A percentile compares a stretch with the other conserved stretches of the same genome.
phyloP scores from a whole-genome alignment of 2,113 vertebrate genomes.

The Hylia prasina region DNA sequence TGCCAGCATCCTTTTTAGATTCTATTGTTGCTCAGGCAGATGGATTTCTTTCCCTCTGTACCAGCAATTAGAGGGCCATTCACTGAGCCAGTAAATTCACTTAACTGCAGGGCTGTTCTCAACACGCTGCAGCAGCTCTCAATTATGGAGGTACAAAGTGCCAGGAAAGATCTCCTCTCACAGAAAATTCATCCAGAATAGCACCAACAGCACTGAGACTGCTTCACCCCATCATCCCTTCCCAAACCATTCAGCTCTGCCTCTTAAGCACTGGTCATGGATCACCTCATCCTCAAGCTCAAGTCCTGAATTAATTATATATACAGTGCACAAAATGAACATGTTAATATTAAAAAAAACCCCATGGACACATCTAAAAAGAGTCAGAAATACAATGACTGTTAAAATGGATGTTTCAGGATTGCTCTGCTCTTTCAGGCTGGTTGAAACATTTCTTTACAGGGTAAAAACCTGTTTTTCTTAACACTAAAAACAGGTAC shows the following conservation, averaged over 20 bases:
- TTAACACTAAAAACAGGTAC: background rate
- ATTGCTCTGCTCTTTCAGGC: fast-evolving
- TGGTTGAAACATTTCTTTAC: background rate
- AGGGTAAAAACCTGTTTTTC: background rate
- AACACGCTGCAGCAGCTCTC: fast-evolving
- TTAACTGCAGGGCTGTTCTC: background rate
- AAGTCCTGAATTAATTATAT: background rate
- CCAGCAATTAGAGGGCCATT: background rate
- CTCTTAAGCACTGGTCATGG: fast-evolving
- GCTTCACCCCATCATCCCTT: fast-evolving
- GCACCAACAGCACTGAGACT: fast-evolving
- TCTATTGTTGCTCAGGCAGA: fast-evolving
- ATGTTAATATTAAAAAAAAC: background rate
- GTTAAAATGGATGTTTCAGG: background rate
- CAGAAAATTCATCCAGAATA: background rate
- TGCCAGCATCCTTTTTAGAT: background rate
- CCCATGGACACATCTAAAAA: fast-evolving
- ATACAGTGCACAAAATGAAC: fast-evolving
- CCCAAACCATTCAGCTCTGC: background rate
- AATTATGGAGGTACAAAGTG: fast-evolving
- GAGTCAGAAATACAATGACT: background rate
- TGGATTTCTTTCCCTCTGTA: no score
- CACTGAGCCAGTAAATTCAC: fast-evolving
- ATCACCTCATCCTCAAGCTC: fast-evolving
- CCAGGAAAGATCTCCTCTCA: background rate